phyloP scores from a whole-genome alignment of 2,888 invertebrate species.

The Cremastinae sp. region DNA sequence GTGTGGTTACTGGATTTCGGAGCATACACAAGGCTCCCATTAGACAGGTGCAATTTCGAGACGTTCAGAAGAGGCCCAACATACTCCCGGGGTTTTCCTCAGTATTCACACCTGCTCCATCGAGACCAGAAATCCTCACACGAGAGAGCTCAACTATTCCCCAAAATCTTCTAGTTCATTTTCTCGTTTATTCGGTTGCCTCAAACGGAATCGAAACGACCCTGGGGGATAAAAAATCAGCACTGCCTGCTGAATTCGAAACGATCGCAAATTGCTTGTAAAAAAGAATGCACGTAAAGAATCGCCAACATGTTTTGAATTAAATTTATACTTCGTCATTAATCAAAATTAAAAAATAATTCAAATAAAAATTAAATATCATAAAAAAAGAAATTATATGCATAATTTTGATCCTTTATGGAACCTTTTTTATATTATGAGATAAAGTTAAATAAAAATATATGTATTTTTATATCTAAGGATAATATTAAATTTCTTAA shows the following conservation, averaged over 20 bases:
- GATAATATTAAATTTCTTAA: too few relatives aligned
- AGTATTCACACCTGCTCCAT: constrained; percentile 58
- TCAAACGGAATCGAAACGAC: constrained; percentile 48
- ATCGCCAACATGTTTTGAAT: constrained; percentile 40
- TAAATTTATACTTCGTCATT: constrained; percentile 25
- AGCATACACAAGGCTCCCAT: constrained; percentile 55
- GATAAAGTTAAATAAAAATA: too few relatives aligned
- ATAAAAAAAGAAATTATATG: too few relatives aligned
- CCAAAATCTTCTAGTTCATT: constrained; percentile 58
- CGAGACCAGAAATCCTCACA: constrained; percentile 43
- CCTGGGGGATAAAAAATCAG: constrained; percentile 49
- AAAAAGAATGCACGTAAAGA: constrained; percentile 34
- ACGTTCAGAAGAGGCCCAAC: constrained; percentile 30
- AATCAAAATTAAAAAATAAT: too few relatives aligned
- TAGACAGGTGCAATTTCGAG: constrained; percentile 62
- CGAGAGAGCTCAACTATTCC: constrained; percentile 40
- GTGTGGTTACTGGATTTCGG: constrained; percentile 40
- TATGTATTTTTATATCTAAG: too few relatives aligned
- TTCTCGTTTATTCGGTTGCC: constrained; percentile 8
- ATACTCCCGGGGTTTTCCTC: constrained; percentile 27
- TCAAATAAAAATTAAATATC: too few relatives aligned
- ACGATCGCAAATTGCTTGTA: constrained; percentile 36
- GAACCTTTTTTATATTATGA: too few relatives aligned
- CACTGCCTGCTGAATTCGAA: constrained; percentile 59
- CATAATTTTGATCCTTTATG: too few relatives aligned